A percentile compares a stretch with the other conserved stretches of the same genome.
These are phyloP conservation scores for Sebastes steindachneri DNA, from an alignment of 2,797 vertebrate genomes.

Conservation along the genomic window DNA sequence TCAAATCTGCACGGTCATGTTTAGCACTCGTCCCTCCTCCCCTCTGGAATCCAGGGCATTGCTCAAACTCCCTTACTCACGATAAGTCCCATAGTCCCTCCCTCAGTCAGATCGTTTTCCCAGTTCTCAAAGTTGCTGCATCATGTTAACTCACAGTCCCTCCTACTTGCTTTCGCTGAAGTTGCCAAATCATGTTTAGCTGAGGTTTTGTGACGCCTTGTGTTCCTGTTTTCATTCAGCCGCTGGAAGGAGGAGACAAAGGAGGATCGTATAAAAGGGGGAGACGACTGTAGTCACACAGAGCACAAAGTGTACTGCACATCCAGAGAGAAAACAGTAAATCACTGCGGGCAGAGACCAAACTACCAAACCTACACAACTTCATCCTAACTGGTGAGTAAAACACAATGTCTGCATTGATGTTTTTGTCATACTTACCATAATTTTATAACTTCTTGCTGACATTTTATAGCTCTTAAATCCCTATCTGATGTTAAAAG, in stretches of 20 bases:
- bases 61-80: conserved; percentile 44
- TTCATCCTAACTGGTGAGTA: conserved; percentile 59
- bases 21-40: conserved; percentile 40
- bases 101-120: conserved; percentile 2
- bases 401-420: not conserved
- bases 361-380: not conserved
- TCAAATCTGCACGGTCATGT: conserved; percentile 56
- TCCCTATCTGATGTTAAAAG: not conserved
- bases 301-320: conserved; percentile 19
- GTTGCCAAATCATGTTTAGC: conserved; percentile 76
- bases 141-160: conserved; percentile 63
- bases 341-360: not conserved
- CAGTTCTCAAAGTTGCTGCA: conserved; percentile 47
- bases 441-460: not conserved
- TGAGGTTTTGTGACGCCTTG: conserved; percentile 14
- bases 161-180: conserved; percentile 41
- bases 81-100: conserved; percentile 35
- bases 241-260: conserved; percentile 61
- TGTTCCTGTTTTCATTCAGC: conserved; percentile 77
- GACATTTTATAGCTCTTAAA: not conserved
- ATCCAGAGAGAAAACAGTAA: conserved; percentile 12
- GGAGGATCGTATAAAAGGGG: conserved; percentile 54
- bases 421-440: not conserved
- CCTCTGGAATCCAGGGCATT: conserved; percentile 16
- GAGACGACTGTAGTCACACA: not conserved